phyloP scores from a whole-genome alignment of 2,797 vertebrate genomes.

The Petrocephalus sullivani region DNA sequence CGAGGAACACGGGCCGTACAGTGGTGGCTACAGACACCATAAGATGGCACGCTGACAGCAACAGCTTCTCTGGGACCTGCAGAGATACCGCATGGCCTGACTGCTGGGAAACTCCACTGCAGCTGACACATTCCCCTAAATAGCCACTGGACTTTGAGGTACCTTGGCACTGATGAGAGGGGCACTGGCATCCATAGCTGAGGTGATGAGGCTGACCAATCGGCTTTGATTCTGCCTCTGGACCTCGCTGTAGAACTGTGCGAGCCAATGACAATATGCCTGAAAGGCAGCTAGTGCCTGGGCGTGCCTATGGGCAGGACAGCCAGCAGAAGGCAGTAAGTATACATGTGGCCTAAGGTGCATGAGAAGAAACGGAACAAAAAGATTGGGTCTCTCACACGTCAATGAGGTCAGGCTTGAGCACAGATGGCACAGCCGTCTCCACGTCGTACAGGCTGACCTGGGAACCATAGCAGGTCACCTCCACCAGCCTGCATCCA shows the following conservation, averaged over 20 bases:
- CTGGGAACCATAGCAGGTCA: conserved; percentile 90
- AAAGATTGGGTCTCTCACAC: conserved; percentile 73
- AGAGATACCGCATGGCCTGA: background rate
- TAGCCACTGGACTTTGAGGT: background rate
- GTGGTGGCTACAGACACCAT: conserved; percentile 90
- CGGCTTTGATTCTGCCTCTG: conserved; percentile 82
- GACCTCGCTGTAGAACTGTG: conserved; percentile 89
- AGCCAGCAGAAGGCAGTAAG: background rate
- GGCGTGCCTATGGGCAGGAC: conserved; percentile 66
- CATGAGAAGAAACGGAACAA: background rate
- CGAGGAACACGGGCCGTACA: conserved; percentile 86
- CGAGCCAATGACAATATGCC: conserved; percentile 93
- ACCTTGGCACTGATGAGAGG: conserved; percentile 84
- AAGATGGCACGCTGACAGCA: conserved; percentile 86
- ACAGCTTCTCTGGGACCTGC: conserved; percentile 92
- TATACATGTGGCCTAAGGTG: background rate
- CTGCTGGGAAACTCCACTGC: background rate
- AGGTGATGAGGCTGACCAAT: conserved; percentile 86
- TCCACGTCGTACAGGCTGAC: conserved; percentile 93
- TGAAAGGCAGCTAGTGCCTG: conserved; percentile 93
- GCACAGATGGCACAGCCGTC: conserved; percentile 89
- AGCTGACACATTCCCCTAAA: background rate
- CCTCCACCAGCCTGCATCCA: conserved; percentile 78
- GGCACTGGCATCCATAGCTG: conserved; percentile 79
- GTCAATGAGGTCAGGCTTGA: conserved; percentile 94